Evolutionary conservation across 2,797 vertebrate species (phyloP), one percentile per base, ranked within the genome.

Genomic region (Odontamblyopus rebecca): DNA sequence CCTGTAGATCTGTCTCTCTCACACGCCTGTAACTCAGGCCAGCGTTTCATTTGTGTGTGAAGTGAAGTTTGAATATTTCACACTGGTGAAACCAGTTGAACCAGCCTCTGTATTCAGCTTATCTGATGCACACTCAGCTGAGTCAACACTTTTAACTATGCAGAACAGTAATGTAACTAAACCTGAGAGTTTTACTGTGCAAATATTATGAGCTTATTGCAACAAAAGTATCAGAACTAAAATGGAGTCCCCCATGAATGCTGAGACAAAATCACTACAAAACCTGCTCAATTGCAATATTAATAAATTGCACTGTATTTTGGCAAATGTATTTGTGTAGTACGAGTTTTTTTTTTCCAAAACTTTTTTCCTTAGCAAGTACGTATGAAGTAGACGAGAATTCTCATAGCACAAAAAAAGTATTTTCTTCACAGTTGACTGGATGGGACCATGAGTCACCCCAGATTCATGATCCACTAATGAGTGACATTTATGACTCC

Each of bases 1-100:
- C 82, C 67, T 67, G 71, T 61, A 66, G 74, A 29, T 67, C 53
- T 61, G 48, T 51, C 67, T 56, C 44, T 54, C 62, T 38, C 73
- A 35, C 23, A 29, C 3, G 11, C 29, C 11, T 29, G 53, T 53
- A 62, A 66, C 18, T 13, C 41, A 56, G 38, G 18, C 68, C 0
- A 50, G 70, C 68, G 51, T 78, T 75, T 63, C 12, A 5, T 30
- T 8, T 9, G 30, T 62, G 30, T 26, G 54, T 5, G 15, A 60
- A 5, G 41, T 59, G 62, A 63, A 35, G 67, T 76, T 67, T 76
- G 56, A 73, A 61, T 82, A 65, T 83, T 27, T 69, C 8, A 70
- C 83, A 82, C 85, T 66, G 67, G 82, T 76, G 41, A 13, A 26
- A 84, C 87, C 16, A 69, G 82, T 16, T 0, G 23, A 0, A 5